Conservation (phyloP, 2,113 vertebrate species). For the Octodon degus region DNA sequence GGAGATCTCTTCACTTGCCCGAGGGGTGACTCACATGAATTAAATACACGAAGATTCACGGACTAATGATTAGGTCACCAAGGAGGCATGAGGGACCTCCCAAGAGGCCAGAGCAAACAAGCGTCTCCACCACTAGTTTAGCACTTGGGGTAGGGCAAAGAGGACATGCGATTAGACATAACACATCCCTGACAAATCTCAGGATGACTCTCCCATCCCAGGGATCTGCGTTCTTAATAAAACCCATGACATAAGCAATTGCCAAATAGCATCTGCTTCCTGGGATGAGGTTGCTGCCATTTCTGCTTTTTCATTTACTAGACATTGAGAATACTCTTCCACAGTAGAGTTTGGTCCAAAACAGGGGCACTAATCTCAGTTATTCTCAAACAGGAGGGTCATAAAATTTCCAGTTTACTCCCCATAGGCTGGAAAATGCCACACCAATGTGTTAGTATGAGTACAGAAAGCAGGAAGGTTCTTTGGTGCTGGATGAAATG, state of each 20-base stretch:
- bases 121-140: constrained; percentile 44
- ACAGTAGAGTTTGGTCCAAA: background rate
- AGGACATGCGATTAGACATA: constrained; percentile 34
- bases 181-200: constrained; percentile 57
- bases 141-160: constrained; percentile 55
- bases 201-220: constrained; percentile 44
- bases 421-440: background rate
- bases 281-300: background rate
- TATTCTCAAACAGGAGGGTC: background rate
- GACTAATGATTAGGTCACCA: constrained; percentile 66
- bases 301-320: background rate
- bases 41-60: constrained; percentile 60
- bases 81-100: constrained; percentile 72
- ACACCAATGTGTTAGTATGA: fast-evolving
- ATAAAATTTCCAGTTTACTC: background rate
- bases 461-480: background rate
- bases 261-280: constrained; percentile 48
- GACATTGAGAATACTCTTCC: background rate
- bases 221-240: constrained; percentile 32
- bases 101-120: constrained; percentile 66
- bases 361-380: background rate
- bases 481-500: background rate
- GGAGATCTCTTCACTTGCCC: constrained; percentile 57
- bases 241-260: constrained; percentile 21
- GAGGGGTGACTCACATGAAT: constrained; percentile 75